Evolutionary conservation across 2,113 vertebrate genomes (phyloP).

Genomic region (Amazona guildingii): DNA sequence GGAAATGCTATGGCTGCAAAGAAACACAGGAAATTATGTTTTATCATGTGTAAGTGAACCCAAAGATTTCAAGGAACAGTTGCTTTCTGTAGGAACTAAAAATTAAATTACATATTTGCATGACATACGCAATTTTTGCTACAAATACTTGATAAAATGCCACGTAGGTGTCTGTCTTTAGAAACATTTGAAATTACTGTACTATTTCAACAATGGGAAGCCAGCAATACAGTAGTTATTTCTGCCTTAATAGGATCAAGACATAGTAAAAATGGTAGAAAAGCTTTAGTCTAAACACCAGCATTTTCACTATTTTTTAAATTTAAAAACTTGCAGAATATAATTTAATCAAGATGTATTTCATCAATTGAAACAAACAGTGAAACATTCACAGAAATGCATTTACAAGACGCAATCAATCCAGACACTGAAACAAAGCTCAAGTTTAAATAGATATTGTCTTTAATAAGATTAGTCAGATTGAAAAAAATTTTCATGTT

Average conservation of each 20-base stretch:
- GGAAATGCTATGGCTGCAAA: background rate
- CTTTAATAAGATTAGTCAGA: constrained; percentile 58
- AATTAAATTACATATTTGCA: constrained; percentile 1
- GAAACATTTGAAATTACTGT: background rate
- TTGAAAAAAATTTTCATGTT: constrained; percentile 63
- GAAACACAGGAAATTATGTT: background rate
- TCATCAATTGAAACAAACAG: background rate
- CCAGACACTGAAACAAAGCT: constrained; percentile 50
- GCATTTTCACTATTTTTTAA: background rate
- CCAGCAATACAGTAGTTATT: background rate
- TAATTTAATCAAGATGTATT: background rate
- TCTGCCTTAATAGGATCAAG: background rate
- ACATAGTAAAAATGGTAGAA: background rate
- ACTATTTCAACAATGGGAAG: background rate
- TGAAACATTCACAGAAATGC: constrained; percentile 4
- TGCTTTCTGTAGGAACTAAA: constrained; percentile 4
- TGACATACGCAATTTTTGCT: background rate
- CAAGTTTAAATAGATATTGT: constrained; percentile 57
- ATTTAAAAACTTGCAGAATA: background rate
- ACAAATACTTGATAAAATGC: background rate
- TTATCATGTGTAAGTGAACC: background rate
- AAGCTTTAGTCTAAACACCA: background rate
- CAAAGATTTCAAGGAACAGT: background rate
- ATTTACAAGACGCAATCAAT: constrained; percentile 35
- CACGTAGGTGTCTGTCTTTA: background rate